Evolutionary conservation across 1,140 invertebrate genomes (phyloP).

Genomic region (Solenopsis invicta): DNA sequence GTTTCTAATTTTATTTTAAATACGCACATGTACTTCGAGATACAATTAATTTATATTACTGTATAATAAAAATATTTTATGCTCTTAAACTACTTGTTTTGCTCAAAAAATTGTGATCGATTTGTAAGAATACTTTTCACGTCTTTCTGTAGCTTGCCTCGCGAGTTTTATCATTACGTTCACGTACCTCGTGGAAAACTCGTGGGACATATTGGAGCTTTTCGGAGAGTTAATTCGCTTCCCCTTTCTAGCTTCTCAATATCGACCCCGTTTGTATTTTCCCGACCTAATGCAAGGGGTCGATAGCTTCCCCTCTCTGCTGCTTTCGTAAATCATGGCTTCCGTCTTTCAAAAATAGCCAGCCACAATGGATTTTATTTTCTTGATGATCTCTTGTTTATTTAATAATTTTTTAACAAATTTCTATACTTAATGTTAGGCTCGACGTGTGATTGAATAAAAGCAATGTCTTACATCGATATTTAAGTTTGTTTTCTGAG

Average conservation of each 20-base stretch:
- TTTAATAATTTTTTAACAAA: conserved; percentile 15
- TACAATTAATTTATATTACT: conserved; percentile 20
- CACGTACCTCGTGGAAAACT: conserved; percentile 69
- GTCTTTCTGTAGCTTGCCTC: background rate
- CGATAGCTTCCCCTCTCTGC: conserved; percentile 67
- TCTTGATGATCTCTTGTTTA: conserved; percentile 57
- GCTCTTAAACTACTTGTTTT: background rate
- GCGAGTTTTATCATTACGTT: conserved; percentile 49
- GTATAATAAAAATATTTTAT: background rate
- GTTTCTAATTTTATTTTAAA: background rate
- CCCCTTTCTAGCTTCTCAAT: conserved; percentile 69
- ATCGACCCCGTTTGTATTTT: conserved; percentile 77
- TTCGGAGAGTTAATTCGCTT: conserved; percentile 67
- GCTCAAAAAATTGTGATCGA: background rate
- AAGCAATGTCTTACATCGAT: background rate
- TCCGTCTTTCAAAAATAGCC: conserved; percentile 62
- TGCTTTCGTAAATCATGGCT: conserved; percentile 74
- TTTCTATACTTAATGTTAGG: background rate
- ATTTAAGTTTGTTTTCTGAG: background rate
- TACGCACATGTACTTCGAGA: background rate
- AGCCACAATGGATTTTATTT: conserved; percentile 72
- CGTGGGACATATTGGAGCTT: conserved; percentile 64
- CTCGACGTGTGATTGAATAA: background rate
- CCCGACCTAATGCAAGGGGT: conserved; percentile 74
- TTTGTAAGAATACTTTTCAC: background rate